Percentiles rank a stretch among this genome's conserved stretches.
These are phyloP conservation scores for Oncorhynchus masou DNA, from an alignment of 2,113 vertebrate species.

Conservation along the genomic window DNA sequence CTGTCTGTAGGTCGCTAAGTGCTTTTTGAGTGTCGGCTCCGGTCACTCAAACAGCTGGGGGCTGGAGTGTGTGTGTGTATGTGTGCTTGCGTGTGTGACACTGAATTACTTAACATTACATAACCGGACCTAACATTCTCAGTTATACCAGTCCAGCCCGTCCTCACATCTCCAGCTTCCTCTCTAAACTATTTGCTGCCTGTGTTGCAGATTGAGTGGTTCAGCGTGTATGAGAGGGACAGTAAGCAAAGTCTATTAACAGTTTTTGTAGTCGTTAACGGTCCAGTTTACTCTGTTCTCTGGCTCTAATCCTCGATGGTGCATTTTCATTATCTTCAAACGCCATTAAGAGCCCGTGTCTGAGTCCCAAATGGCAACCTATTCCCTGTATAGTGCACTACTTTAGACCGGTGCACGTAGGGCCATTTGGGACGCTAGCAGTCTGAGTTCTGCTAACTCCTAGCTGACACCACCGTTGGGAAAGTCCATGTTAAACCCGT, in stretches of 20 bases:
- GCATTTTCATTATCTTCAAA: constrained; percentile 44
- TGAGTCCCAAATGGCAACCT: no score
- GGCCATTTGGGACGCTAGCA: constrained; percentile 2
- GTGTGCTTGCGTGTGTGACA: not conserved
- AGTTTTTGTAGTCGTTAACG: constrained; percentile 38
- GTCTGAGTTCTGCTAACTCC: not conserved
- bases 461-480: not conserved
- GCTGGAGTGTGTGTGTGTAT: not conserved
- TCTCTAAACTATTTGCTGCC: constrained; percentile 36
- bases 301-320: constrained; percentile 54
- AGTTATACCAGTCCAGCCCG: not conserved
- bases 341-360: constrained; percentile 53
- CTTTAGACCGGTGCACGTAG: no score
- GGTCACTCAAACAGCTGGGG: constrained; percentile 14
- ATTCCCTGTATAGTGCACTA: no score
- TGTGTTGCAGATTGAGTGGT: constrained; percentile 44
- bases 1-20: constrained; percentile 16
- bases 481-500: not conserved
- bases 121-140: not conserved
- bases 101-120: constrained; percentile 1
- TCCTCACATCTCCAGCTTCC: not conserved
- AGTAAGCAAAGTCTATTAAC: constrained; percentile 38
- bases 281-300: constrained; percentile 33
- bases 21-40: constrained; percentile 41
- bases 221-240: constrained; percentile 34